A percentile compares a stretch with the other conserved stretches of the same genome.
Evolutionary conservation across 2,888 invertebrate species (phyloP).

Genomic region (Platycheirus rosarum): DNA sequence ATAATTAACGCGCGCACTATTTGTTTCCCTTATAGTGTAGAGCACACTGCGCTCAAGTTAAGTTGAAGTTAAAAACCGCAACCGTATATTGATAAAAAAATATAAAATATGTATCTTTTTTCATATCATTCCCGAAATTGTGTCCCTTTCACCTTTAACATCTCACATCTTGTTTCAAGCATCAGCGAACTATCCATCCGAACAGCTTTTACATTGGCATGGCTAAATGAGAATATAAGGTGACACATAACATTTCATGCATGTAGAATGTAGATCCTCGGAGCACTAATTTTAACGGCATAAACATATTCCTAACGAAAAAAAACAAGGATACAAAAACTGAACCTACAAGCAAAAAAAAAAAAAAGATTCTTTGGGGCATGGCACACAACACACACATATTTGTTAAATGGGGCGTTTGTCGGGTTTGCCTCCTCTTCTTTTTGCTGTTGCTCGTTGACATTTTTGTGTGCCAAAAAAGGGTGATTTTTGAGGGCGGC

Average conservation of each 20-base stretch:
- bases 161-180: slow-evolving; percentile 43
- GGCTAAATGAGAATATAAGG: slow-evolving; percentile 63
- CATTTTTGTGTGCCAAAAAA: slow-evolving; percentile 53
- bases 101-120: no score
- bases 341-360: slow-evolving; percentile 13
- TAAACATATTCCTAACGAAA: slow-evolving; percentile 56
- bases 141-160: slow-evolving; percentile 51
- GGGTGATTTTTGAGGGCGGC: slow-evolving; percentile 12
- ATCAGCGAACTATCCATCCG: slow-evolving; percentile 45
- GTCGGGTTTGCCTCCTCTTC: slow-evolving; percentile 70
- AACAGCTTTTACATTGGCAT: slow-evolving; percentile 35
- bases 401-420: slow-evolving; percentile 76
- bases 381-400: slow-evolving; percentile 62
- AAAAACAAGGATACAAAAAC: slow-evolving; percentile 46
- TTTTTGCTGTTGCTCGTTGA: slow-evolving; percentile 61
- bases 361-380: slow-evolving; percentile 51
- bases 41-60: no score
- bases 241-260: slow-evolving; percentile 71
- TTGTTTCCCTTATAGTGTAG: no score
- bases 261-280: slow-evolving; percentile 63
- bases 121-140: no score
- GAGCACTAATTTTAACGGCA: slow-evolving; percentile 65
- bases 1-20: no score
- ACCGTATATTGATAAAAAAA: no score
- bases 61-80: no score